Evolutionary conservation across 1,140 invertebrate species (phyloP), one percentile per base, ranked within the genome.

Genomic region (Oreohelix idahoensis): DNA sequence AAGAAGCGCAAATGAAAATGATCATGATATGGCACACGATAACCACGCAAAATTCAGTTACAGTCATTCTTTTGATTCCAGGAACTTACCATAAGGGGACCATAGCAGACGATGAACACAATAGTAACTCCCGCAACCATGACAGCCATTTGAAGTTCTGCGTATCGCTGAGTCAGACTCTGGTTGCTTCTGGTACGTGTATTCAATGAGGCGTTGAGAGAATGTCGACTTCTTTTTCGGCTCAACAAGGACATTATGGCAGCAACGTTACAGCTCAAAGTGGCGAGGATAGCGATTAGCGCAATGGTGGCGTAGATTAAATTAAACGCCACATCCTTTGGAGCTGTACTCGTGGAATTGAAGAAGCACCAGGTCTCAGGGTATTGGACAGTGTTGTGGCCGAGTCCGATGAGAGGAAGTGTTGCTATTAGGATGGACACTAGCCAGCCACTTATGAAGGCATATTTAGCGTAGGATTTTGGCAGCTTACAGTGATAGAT

Each of bases 301-400:
- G 87, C 88, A 29, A 91, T 82, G 58, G 88, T 85, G 1, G 89
- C 89, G 84, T 89, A 92, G 15, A 91, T 83, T 79, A 84, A 88
- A 69, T 90, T 90, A 83, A 90, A 92, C 5, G 84, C 89, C 74
- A 84, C 83, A 49, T 91, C 83, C 0, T 86, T 71, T 15, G 86
- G 53, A 23, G 77, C 73, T n/a, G 81, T 70, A 32, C 88, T 89
- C 49, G 92, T 90, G 51, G 92, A 90, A 86, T 93, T 90, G 86
- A 93, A 88, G 84, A 92, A 93, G 83, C 93, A 93, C 93, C 93
- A 93, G 10, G 93, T 93, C 8, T 86, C 83, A 0, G 92, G 92
- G 88, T 89, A 92, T 83, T 92, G 90, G 11, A 87, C 80, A 0
- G 85, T 83, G 49, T 87, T 87, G 53, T 86, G 82, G 1, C 93